Conservation (phyloP, 2,888 invertebrate genomes). For the Coleophora flavipennella region DNA sequence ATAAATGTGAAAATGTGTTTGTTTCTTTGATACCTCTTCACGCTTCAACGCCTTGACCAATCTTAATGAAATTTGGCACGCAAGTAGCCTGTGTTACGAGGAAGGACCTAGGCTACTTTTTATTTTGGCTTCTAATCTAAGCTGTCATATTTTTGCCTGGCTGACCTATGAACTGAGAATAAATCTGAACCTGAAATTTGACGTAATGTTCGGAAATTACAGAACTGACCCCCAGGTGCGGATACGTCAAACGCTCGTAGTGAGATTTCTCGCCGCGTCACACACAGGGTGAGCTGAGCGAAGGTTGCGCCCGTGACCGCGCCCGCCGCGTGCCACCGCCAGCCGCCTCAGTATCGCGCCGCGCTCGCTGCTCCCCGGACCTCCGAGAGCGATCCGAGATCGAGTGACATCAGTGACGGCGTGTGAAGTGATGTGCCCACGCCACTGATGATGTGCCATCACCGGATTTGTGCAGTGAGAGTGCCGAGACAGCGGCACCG, state of each 20-base stretch:
- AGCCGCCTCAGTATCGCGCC: conserved; percentile 62
- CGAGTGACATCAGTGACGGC: conserved; percentile 23
- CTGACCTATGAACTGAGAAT: background rate
- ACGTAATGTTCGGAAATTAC: background rate
- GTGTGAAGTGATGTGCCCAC: conserved; percentile 48
- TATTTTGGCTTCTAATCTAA: background rate
- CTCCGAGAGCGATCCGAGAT: conserved; percentile 20
- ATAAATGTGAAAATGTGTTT: no score
- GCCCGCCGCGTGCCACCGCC: conserved; percentile 46
- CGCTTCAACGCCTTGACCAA: no score
- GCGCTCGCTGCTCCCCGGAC: conserved; percentile 58
- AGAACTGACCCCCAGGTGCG: background rate
- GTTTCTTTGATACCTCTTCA: no score
- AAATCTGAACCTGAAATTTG: background rate
- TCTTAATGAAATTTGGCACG: no score
- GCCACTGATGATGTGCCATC: conserved; percentile 52
- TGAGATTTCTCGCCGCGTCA: conserved; percentile 28
- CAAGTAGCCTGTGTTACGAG: no score
- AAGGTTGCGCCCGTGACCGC: conserved; percentile 71
- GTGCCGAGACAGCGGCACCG: conserved; percentile 40
- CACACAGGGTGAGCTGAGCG: conserved; percentile 58
- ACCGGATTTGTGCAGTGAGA: conserved; percentile 51
- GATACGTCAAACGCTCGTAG: conserved; percentile 2
- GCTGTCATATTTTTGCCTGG: background rate
- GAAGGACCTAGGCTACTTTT: no score